Base-by-base conservation (phyloP, 2,113 vertebrate species). In the Pomatorhinus ruficollis region DNA sequence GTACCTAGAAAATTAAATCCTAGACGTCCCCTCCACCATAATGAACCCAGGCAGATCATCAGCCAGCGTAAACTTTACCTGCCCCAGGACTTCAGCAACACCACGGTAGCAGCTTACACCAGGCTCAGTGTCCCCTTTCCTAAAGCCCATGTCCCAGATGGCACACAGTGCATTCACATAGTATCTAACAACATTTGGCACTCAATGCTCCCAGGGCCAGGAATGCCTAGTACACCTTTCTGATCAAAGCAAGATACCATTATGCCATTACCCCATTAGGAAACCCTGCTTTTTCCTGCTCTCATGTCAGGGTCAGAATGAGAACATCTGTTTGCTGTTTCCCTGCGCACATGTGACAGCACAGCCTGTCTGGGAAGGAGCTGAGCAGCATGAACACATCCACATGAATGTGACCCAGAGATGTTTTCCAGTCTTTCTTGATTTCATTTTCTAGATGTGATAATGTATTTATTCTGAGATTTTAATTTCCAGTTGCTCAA, bases 81-180 rank as follows among this genome's bases (percentile, higher is more conserved):
- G 94, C 89, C 91, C 91, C 61, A 54, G 60, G 60, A 77, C 91
- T 87, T 60, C 63, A 86, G 64, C 64, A 63, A 45, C 83, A 54
- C 76, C 35, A 27, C 0, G 6, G 96, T 92, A 95, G 94, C 88
- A 78, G 74, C 79, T 96, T 96, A 96, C 90, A 95, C 4, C 79
- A 72, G 65, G 65, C 77, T 71, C 65, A 33, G 92, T 94, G 85
- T 96, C 76, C n/a, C 76, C 86, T 97, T 94, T 95, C 92, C 80
- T 25, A 52, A 24, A 30, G 53, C 76, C 57, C 76, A 49, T 5
- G 22, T 92, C 90, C 90, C 95, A 94, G 92, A 75, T 66, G 88
- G 88, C 78, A 77, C 60, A 54, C 49, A 54, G 60, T 39, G 47
- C 13, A 80, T 86, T 78, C 42, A 3, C 79, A 78, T 9, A 4